Conservation (phyloP, 2,797 vertebrate species). For the Hydrocynus forskahlii region DNA sequence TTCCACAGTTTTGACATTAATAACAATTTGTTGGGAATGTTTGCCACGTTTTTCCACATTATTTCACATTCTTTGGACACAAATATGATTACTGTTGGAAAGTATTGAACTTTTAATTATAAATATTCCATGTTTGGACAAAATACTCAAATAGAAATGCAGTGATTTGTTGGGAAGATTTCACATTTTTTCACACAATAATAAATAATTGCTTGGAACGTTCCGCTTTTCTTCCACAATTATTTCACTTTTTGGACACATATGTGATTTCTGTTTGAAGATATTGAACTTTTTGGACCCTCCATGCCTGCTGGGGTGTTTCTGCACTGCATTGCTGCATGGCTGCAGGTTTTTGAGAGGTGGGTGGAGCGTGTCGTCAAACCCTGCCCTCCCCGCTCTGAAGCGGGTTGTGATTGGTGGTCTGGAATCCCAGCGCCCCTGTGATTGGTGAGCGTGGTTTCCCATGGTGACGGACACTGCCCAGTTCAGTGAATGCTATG, state of each 20-base stretch:
- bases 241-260: not conserved
- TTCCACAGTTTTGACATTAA: not conserved
- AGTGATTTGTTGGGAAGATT: too few relatives aligned
- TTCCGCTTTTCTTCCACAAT: too few relatives aligned
- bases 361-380: not conserved
- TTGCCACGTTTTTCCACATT: not conserved
- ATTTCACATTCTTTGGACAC: not conserved
- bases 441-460: slow-evolving; percentile 44
- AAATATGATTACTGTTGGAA: too few relatives aligned
- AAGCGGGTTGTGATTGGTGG: slow-evolving; percentile 21
- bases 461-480: slow-evolving; percentile 62
- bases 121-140: too few relatives aligned
- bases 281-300: not conserved
- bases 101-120: too few relatives aligned
- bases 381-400: not conserved
- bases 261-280: not conserved
- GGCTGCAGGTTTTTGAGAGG: slow-evolving; percentile 8
- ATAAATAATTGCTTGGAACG: too few relatives aligned
- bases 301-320: too few relatives aligned
- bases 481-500: not conserved
- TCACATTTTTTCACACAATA: too few relatives aligned
- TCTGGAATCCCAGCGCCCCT: not conserved
- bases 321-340: too few relatives aligned
- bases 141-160: too few relatives aligned
- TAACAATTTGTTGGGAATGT: too few relatives aligned